Conservation (phyloP, 2,797 vertebrate genomes). For the Gallinago stenura region DNA sequence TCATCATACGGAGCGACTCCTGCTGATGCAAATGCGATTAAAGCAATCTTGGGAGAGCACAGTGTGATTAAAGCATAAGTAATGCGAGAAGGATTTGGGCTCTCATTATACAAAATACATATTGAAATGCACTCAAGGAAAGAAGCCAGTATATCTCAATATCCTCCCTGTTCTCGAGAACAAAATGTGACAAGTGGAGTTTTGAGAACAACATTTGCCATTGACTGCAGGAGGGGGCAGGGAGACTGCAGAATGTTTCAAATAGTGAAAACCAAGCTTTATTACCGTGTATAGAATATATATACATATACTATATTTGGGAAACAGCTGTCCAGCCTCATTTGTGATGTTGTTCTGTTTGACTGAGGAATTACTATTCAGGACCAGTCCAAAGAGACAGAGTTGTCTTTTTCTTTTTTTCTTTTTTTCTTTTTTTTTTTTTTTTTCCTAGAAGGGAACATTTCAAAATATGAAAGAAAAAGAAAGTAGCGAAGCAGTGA, state of each 20-base stretch:
- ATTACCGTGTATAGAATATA: neutral
- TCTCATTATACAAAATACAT: constrained; percentile 48
- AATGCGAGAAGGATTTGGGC: constrained; percentile 53
- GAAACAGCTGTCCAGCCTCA: constrained; percentile 56
- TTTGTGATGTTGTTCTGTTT: neutral
- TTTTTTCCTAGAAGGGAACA: neutral
- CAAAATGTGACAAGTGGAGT: constrained; percentile 45
- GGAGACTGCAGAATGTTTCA: neutral
- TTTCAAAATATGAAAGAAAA: neutral
- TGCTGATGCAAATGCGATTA: constrained; percentile 55
- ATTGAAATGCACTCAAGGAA: constrained; percentile 53
- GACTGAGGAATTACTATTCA: constrained; percentile 34
- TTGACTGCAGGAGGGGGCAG: constrained; percentile 43
- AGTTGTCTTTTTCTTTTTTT: neutral
- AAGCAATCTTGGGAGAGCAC: constrained; percentile 52
- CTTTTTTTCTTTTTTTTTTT: neutral
- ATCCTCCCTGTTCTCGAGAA: constrained; percentile 32
- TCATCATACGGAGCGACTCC: constrained; percentile 20
- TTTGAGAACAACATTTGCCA: constrained; percentile 49
- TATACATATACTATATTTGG: neutral
- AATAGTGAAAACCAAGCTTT: constrained; percentile 5
- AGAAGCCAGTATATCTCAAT: constrained; percentile 44
- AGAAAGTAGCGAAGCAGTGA: neutral
- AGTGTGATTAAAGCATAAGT: constrained; percentile 55
- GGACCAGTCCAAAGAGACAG: neutral